Conservation (phyloP, 2,113 vertebrate species). For the Triplophysa siluroides region DNA sequence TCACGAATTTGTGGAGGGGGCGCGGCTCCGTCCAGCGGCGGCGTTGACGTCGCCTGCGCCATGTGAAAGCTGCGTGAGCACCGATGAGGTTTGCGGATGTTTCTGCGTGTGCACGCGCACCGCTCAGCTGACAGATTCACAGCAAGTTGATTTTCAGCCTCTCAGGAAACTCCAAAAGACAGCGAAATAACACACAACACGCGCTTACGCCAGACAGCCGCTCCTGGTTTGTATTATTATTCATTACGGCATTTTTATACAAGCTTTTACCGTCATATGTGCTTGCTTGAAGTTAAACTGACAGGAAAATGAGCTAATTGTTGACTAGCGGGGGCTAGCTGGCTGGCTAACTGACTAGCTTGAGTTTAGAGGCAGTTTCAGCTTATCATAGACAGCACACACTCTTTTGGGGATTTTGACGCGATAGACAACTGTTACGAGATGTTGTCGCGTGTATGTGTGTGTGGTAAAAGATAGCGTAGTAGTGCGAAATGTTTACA, state of each 20-base stretch:
- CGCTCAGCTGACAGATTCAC: constrained; percentile 53
- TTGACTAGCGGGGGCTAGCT: constrained; percentile 31
- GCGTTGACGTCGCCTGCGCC: constrained; percentile 42
- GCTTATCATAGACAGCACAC: neutral
- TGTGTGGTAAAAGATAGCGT: neutral
- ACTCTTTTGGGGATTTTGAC: neutral
- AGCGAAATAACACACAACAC: neutral
- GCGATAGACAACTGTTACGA: neutral
- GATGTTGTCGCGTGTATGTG: neutral
- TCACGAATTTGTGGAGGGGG: neutral
- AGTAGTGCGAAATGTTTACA: neutral
- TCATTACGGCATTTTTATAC: neutral
- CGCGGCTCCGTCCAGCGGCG: neutral
- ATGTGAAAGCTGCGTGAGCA: constrained; percentile 31
- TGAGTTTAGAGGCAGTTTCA: neutral
- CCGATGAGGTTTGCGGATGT: constrained; percentile 46
- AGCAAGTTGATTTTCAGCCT: constrained; percentile 51
- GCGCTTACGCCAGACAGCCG: neutral
- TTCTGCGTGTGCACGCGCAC: constrained; percentile 32
- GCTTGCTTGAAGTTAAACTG: neutral
- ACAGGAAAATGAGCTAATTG: constrained; percentile 18
- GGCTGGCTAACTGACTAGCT: constrained; percentile 36
- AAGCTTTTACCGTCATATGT: neutral
- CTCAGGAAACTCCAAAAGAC: constrained; percentile 15
- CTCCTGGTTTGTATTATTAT: neutral